phyloP scores from a whole-genome alignment of 1,140 invertebrate genomes.

The Heliothis subflexa region DNA sequence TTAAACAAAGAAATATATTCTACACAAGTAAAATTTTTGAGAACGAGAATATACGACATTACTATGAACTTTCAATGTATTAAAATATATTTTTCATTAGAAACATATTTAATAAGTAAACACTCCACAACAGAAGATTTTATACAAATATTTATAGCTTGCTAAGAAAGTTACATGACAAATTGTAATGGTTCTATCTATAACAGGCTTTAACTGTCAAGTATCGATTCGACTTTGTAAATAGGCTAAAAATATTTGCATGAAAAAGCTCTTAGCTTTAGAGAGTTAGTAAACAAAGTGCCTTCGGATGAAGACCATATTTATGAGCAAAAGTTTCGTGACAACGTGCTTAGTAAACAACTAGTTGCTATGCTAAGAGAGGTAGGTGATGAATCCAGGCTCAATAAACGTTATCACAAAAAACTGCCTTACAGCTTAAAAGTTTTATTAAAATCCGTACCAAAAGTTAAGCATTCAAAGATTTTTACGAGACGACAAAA shows the following conservation, averaged over 20 bases:
- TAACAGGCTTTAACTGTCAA: slow-evolving; percentile 45
- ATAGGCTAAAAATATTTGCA: slow-evolving; percentile 54
- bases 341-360: slow-evolving; percentile 15
- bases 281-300: slow-evolving; percentile 52
- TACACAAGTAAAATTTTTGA: no score
- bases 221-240: slow-evolving; percentile 49
- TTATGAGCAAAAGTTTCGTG: slow-evolving; percentile 36
- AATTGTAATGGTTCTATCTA: slow-evolving; percentile 28
- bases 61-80: background rate
- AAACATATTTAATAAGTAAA: no score
- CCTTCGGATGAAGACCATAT: slow-evolving; percentile 46
- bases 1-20: no score
- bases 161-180: slow-evolving; percentile 17
- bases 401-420: background rate
- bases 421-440: no score
- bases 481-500: background rate
- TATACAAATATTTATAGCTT: slow-evolving; percentile 12
- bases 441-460: no score
- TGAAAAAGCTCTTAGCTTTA: slow-evolving; percentile 51
- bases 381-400: background rate
- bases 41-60: no score
- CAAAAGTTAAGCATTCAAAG: no score
- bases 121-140: background rate
- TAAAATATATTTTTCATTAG: background rate
- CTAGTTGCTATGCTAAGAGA: slow-evolving; percentile 10